These are phyloP conservation scores for Tympanuchus pallidicinctus DNA, from an alignment of 2,113 vertebrate genomes.

Conservation along the genomic window DNA sequence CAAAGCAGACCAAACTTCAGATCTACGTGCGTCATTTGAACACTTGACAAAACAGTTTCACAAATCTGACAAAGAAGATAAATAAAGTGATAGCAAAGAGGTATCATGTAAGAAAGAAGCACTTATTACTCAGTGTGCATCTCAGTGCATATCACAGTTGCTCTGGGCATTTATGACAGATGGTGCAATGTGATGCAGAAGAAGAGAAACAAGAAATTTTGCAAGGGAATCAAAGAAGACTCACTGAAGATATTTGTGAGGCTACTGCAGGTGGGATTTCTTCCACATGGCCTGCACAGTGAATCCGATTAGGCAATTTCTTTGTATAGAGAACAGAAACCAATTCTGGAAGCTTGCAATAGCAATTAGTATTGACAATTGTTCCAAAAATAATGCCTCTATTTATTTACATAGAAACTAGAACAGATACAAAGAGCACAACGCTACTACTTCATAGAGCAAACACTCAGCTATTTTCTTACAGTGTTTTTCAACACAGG, in stretches of 20 bases:
- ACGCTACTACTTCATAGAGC: not conserved
- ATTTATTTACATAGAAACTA: not conserved
- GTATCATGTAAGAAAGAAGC: not conserved
- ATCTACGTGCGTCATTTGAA: not conserved
- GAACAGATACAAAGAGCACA: not conserved
- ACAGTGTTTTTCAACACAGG: not conserved
- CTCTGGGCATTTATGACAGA: not conserved
- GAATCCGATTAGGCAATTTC: not conserved
- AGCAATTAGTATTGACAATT: not conserved
- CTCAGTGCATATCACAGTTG: not conserved
- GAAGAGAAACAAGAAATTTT: not conserved
- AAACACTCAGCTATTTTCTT: not conserved
- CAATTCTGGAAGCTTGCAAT: not conserved
- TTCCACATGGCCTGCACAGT: not conserved
- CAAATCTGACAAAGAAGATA: not conserved
- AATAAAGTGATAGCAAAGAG: not conserved
- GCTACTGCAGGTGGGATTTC: not conserved
- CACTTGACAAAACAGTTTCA: not conserved
- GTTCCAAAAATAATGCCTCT: not conserved
- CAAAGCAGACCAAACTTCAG: not conserved
- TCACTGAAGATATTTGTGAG: not conserved
- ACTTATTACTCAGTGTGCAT: not conserved
- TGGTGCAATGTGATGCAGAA: not conserved
- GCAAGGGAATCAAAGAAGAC: not conserved
- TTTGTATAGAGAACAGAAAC: not conserved